Conservation (phyloP, 2,113 vertebrate species). For the Charadrius vociferus region DNA sequence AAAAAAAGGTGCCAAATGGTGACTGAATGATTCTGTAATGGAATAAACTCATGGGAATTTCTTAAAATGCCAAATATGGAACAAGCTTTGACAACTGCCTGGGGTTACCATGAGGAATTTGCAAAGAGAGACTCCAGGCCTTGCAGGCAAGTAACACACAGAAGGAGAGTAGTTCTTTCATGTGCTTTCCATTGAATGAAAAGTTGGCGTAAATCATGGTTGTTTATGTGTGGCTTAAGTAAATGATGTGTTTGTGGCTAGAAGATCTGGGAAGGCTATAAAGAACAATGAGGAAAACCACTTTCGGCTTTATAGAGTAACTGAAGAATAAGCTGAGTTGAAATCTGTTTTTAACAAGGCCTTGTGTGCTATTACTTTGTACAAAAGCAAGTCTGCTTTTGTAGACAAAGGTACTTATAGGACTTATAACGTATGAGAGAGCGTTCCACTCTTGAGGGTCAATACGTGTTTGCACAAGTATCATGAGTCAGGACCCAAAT, state of each 20-base stretch:
- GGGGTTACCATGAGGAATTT: constrained; percentile 16
- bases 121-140: background rate
- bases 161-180: constrained; percentile 37
- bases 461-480: background rate
- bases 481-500: background rate
- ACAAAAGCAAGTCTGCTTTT: background rate
- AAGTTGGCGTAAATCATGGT: constrained; percentile 7
- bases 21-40: constrained; percentile 3
- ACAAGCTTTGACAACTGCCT: background rate
- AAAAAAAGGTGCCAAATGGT: background rate
- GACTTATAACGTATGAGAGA: fast-evolving
- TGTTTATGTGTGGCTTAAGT: constrained; percentile 46
- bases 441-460: background rate
- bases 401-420: background rate
- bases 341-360: background rate
- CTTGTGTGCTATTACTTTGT: background rate
- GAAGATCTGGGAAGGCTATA: background rate
- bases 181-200: constrained; percentile 33
- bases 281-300: constrained; percentile 15
- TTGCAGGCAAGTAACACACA: constrained; percentile 1
- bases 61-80: constrained; percentile 1
- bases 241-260: constrained; percentile 40
- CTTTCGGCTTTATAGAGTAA: background rate
- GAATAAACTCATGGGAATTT: background rate
- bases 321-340: background rate